These are phyloP conservation scores for Drosophila tani DNA, from an alignment of 1,140 invertebrate genomes.

Conservation along the genomic window DNA sequence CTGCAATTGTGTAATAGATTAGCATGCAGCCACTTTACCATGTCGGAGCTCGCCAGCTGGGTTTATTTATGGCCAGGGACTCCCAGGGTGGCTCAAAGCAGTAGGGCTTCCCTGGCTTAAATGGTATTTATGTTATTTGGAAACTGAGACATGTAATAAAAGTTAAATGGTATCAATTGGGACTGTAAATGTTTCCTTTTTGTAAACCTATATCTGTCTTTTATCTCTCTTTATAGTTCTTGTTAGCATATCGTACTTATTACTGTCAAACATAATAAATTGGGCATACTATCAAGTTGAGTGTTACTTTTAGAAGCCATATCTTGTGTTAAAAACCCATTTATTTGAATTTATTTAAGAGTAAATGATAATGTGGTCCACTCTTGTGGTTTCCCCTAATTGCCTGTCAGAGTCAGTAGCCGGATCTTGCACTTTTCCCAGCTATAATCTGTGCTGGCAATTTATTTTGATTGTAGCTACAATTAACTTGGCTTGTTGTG, in stretches of 20 bases:
- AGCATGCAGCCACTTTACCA: conserved; percentile 34
- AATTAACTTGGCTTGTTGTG: conserved; percentile 43
- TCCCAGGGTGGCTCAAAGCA: conserved; percentile 9
- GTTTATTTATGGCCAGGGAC: conserved; percentile 18
- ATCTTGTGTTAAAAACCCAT: too few relatives aligned
- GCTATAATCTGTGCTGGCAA: conserved; percentile 3
- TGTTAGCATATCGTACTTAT: too few relatives aligned
- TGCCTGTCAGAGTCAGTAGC: conserved; percentile 12
- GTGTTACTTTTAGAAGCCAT: too few relatives aligned
- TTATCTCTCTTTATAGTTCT: not conserved
- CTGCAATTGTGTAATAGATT: conserved; percentile 41
- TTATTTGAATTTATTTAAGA: too few relatives aligned
- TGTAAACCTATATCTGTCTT: not conserved
- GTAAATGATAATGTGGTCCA: conserved; percentile 3
- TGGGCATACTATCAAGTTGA: too few relatives aligned
- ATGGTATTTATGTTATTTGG: conserved; percentile 7
- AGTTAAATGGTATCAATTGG: conserved; percentile 4
- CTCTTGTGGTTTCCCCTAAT: conserved; percentile 1
- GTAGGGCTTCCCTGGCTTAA: not conserved
- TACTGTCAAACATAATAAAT: too few relatives aligned
- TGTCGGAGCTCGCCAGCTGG: conserved; percentile 5
- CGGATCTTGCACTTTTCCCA: conserved; percentile 9
- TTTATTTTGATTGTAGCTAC: conserved; percentile 42
- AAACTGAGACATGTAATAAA: conserved; percentile 2
- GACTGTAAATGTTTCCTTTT: not conserved